Conservation (phyloP, 1,140 invertebrate genomes). For the Trachymyrmex septentrionalis region DNA sequence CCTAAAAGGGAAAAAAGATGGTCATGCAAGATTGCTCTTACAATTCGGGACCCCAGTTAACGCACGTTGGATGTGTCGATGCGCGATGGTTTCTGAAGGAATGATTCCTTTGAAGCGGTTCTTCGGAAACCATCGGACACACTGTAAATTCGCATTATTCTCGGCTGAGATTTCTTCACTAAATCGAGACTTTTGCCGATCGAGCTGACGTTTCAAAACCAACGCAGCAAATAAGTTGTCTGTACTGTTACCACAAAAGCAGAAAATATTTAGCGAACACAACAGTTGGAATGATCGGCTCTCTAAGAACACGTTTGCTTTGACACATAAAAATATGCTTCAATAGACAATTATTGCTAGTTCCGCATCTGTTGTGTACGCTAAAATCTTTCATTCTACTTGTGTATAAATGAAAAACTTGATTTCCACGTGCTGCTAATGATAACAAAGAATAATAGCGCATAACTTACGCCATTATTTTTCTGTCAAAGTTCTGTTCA, state of each 20-base stretch:
- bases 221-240: not conserved
- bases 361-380: not conserved
- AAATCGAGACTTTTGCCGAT: conserved; percentile 26
- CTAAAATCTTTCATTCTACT: not conserved
- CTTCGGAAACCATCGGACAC: conserved; percentile 43
- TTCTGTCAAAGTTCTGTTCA: not conserved
- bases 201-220: not conserved
- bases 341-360: not conserved
- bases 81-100: conserved; percentile 20
- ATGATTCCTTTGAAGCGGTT: conserved; percentile 3
- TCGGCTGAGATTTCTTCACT: conserved; percentile 37
- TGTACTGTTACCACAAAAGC: not conserved
- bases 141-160: conserved; percentile 57
- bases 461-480: conserved; percentile 3
- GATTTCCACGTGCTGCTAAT: not conserved
- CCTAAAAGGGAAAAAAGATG: conserved; percentile 82
- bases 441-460: not conserved
- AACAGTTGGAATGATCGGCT: not conserved
- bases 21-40: conserved; percentile 81
- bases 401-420: not conserved
- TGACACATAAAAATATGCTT: not conserved
- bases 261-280: not conserved
- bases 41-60: conserved; percentile 62
- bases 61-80: conserved; percentile 34
- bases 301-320: not conserved